Conservation (phyloP, 2,797 vertebrate genomes). For the Nyctibius grandis region DNA sequence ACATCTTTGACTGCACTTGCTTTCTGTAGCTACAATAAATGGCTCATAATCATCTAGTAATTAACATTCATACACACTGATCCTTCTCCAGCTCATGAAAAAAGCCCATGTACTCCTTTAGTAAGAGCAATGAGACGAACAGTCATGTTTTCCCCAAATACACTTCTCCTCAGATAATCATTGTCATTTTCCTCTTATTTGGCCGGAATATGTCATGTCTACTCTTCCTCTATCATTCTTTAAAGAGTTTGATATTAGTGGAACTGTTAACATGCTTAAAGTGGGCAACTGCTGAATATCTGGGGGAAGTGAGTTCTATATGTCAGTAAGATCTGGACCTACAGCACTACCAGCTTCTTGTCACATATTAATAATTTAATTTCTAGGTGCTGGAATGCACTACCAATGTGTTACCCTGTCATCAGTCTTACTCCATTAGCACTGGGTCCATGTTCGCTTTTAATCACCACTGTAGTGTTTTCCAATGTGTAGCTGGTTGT, state of each 20-base stretch:
- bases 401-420: background rate
- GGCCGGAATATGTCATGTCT: rapidly evolving
- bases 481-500: background rate
- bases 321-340: background rate
- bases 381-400: background rate
- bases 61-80: background rate
- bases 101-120: background rate
- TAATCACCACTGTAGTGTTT: background rate
- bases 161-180: background rate
- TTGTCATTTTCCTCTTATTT: background rate
- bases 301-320: background rate
- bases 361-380: background rate
- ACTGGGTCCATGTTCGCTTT: background rate
- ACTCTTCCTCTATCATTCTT: background rate
- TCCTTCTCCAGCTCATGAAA: background rate
- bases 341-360: background rate
- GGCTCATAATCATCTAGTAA: background rate
- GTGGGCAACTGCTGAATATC: background rate
- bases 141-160: background rate
- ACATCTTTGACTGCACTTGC: background rate
- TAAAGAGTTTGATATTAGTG: background rate
- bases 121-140: background rate
- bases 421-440: background rate
- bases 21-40: background rate
- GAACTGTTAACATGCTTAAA: background rate